These are phyloP conservation scores for Mesodorylaimus sp. DNA, from an alignment of 2,888 invertebrate species.

Conservation along the genomic window DNA sequence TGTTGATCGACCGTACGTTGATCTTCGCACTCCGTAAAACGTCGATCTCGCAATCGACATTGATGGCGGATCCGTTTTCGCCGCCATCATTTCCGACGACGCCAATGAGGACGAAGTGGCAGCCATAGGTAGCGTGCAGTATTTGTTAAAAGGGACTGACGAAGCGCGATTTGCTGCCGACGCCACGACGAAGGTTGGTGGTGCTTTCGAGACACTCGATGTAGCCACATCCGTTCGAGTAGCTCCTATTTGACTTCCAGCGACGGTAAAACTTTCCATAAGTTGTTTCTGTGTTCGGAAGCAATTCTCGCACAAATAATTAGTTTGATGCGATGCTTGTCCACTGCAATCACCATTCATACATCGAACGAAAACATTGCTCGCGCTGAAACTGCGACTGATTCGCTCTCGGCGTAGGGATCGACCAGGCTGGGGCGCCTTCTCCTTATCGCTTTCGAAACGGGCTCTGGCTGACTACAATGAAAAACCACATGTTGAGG, in stretches of 20 bases:
- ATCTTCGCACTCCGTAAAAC: background rate
- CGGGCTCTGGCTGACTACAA: no score
- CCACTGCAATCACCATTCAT: slow-evolving; percentile 21
- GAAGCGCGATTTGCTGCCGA: no score
- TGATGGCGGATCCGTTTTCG: background rate
- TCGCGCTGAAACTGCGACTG: slow-evolving; percentile 22
- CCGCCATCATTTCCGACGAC: background rate
- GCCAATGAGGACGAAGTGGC: no score
- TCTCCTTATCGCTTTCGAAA: no score
- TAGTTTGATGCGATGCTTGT: slow-evolving; percentile 22
- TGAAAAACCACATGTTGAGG: no score
- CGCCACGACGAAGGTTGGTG: no score
- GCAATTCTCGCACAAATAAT: slow-evolving; percentile 24
- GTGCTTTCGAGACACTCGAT: no score
- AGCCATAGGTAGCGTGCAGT: background rate
- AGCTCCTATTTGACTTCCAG: no score
- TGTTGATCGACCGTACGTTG: background rate
- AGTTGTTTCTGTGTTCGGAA: slow-evolving; percentile 21
- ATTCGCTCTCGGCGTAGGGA: slow-evolving; percentile 19
- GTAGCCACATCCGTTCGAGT: no score
- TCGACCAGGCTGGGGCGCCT: no score
- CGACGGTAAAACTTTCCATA: slow-evolving; percentile 14
- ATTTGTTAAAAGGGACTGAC: background rate
- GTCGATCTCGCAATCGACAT: slow-evolving; percentile 1
- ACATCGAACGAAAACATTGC: slow-evolving; percentile 21